These are phyloP conservation scores for Propithecus deckenii DNA, from an alignment of 2,797 vertebrate genomes.

Conservation along the genomic window DNA sequence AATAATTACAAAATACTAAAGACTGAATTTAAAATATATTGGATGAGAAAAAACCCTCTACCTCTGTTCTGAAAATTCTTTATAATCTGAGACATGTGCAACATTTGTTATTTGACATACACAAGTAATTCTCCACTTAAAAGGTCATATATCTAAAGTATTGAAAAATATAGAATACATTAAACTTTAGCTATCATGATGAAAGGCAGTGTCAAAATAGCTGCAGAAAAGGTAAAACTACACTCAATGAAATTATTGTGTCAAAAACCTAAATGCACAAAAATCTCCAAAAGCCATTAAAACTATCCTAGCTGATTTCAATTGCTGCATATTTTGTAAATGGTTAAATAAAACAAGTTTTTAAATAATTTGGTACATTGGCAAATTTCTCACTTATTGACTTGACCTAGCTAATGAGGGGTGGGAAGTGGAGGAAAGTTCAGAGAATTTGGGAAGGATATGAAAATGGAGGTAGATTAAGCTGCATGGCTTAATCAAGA, in stretches of 20 bases:
- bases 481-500: background rate
- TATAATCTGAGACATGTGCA: slow-evolving; percentile 16
- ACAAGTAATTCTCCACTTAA: slow-evolving; percentile 52
- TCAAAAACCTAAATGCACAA: background rate
- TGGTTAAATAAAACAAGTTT: background rate
- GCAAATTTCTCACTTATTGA: background rate
- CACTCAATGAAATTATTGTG: background rate
- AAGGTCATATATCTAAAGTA: slow-evolving; percentile 47
- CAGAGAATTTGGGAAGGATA: background rate
- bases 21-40: slow-evolving; percentile 35
- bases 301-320: background rate
- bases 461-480: background rate
- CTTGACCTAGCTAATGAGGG: background rate
- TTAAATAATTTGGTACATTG: background rate
- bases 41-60: background rate
- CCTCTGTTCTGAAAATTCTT: slow-evolving; percentile 48
- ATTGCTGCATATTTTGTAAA: background rate
- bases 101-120: slow-evolving; percentile 33
- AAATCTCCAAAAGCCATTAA: slow-evolving; percentile 25
- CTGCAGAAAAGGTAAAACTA: slow-evolving; percentile 40
- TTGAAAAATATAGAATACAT: slow-evolving; percentile 52
- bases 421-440: background rate
- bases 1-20: slow-evolving; percentile 23
- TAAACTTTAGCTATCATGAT: slow-evolving; percentile 47
- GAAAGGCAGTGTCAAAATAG: slow-evolving; percentile 32